Conservation (phyloP, 2,113 vertebrate species). For the Rhea pennata region DNA sequence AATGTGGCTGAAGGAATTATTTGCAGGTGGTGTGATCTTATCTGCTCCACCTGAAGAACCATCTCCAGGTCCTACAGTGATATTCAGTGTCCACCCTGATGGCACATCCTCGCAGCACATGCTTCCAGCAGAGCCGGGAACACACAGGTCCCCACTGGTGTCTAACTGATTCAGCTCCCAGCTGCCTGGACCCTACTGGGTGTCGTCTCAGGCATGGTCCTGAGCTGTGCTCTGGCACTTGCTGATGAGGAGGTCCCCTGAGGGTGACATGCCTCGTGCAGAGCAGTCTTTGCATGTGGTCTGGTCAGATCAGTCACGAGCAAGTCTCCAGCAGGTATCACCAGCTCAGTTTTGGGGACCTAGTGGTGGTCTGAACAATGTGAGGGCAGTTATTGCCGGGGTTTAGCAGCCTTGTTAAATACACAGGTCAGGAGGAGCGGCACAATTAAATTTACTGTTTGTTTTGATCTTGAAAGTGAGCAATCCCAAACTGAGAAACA, state of each 20-base stretch:
- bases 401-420: not conserved
- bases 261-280: not conserved
- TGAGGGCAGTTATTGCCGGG: not conserved
- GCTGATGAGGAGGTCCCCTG: not conserved
- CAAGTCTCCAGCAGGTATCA: not conserved
- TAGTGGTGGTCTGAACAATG: not conserved
- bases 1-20: not conserved
- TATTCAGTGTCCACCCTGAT: not conserved
- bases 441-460: not conserved
- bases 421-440: not conserved
- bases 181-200: too few relatives aligned
- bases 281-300: not conserved
- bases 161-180: not conserved
- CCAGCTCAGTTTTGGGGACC: not conserved
- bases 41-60: not conserved
- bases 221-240: not conserved
- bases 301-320: not conserved
- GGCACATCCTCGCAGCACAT: not conserved
- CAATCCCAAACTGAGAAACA: not conserved
- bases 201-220: rapidly evolving
- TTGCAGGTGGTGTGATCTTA: not conserved
- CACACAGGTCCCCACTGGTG: not conserved
- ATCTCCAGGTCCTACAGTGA: not conserved
- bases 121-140: rapidly evolving
- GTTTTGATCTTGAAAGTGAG: not conserved